phyloP scores from a whole-genome alignment of 2,797 vertebrate species.

The Hybognathus amarus region DNA sequence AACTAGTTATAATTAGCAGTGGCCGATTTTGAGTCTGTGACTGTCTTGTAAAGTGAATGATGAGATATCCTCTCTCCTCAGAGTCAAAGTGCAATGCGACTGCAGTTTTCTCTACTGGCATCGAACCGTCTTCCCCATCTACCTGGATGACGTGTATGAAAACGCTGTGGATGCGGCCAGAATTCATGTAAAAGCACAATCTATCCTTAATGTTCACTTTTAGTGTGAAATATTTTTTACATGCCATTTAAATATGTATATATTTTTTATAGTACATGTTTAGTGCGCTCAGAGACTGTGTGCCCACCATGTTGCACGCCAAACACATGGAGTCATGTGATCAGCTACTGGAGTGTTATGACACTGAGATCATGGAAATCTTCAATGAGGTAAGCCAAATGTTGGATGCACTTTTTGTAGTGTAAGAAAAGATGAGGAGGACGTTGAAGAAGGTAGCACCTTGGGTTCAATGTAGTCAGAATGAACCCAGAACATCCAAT shows the following conservation, averaged over 20 bases:
- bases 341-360: constrained; percentile 89
- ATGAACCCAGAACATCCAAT: neutral
- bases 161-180: constrained; percentile 93
- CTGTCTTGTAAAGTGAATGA: neutral
- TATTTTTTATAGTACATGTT: constrained; percentile 90
- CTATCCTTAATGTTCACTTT: neutral
- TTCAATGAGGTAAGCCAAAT: constrained; percentile 87
- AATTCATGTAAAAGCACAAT: constrained; percentile 84
- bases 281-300: constrained; percentile 92
- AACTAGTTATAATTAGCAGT: neutral
- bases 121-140: constrained; percentile 95
- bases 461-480: neutral
- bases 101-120: constrained; percentile 99
- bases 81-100: constrained; percentile 90
- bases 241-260: neutral
- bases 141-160: constrained; percentile 96
- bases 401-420: neutral
- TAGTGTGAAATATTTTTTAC: neutral
- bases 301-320: constrained; percentile 90
- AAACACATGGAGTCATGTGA: constrained; percentile 92
- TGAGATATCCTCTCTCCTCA: constrained; percentile 65
- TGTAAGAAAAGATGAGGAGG: neutral
- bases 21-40: neutral
- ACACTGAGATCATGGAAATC: constrained; percentile 94
- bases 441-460: neutral